phyloP scores from a whole-genome alignment of 2,113 vertebrate genomes.

The Puffinus mauretanicus region DNA sequence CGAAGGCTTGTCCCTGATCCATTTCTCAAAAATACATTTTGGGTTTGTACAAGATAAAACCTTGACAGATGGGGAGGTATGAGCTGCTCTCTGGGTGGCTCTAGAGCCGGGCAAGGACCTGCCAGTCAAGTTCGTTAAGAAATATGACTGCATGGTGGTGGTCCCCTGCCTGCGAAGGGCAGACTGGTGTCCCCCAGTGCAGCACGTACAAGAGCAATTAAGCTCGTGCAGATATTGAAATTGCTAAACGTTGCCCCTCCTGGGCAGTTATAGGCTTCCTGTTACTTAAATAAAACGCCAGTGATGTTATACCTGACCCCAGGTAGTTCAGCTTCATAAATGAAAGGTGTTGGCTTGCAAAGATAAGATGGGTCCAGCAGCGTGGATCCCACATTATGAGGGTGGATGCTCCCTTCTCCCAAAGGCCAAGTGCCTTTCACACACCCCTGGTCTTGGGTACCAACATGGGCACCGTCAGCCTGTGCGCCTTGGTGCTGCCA shows the following conservation, averaged over 20 bases:
- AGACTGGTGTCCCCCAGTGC: not conserved
- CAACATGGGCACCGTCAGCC: not conserved
- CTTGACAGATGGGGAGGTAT: not conserved
- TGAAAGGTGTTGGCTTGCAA: not conserved
- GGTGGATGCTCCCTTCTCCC: not conserved
- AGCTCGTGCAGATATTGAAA: not conserved
- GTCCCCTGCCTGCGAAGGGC: not conserved
- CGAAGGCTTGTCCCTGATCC: not conserved
- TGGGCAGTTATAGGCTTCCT: not conserved
- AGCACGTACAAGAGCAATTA: not conserved
- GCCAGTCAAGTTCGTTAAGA: not conserved
- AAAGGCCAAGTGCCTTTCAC: not conserved
- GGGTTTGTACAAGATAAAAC: not conserved
- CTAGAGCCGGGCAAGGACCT: not conserved
- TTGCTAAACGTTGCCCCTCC: not conserved
- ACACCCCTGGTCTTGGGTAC: too few species aligned
- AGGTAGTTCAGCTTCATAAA: not conserved
- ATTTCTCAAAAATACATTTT: not conserved
- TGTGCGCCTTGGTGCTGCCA: not conserved
- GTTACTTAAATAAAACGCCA: not conserved
- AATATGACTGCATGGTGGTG: not conserved
- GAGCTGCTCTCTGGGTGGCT: not conserved
- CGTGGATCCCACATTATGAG: not conserved
- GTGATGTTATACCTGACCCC: too few species aligned
- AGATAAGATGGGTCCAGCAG: not conserved